Evolutionary conservation across 2,888 invertebrate species (phyloP), one percentile per base, ranked within the genome.

Genomic region (Diachrysia chrysitis): DNA sequence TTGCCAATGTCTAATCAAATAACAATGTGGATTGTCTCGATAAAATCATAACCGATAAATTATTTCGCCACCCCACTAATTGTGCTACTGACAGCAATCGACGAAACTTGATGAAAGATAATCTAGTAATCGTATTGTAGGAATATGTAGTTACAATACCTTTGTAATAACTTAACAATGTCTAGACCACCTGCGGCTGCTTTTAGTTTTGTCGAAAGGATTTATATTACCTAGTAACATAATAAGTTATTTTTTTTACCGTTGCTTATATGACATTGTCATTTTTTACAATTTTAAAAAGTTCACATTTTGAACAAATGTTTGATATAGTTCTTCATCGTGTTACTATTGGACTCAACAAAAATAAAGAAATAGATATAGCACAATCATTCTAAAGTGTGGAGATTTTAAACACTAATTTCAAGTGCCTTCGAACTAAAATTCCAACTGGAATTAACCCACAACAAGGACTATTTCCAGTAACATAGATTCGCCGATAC

Each of bases 11-110:
- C 68, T 58, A 56, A 78, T 78, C 72, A 63, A 71, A 81, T 67
- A 63, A 56, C 71, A 67, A 67, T 73, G 63, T 73, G 21, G 69
- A 25, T 63, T 65, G 64, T 69, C 42, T 68, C 55, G 73, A 81
- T 78, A 65, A 14, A 55, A 81, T 80, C 81, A 55, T 67, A 72
- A 66, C 19, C 64, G 7, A 76, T 81, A 73, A 78, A 81, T 81
- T 35, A 76, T 35, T 51, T 58, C 71, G 60, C 59, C 66, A 62
- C 59, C 21, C 46, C 57, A 66, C 75, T 55, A 80, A 81, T 81
- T 73, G 63, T 42, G 17, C 46, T 23, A 23, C 35, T 37, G 71
- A 62, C 67, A 63, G 64, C 7, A 57, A 65, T 74, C 55, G 55
- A 65, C 48, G 37, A 61, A n/a, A 25, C 54, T 54, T 25, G 23